A percentile compares a stretch with the other conserved stretches of the same genome.
Conservation (phyloP, 2,888 invertebrate genomes). For the Nebria brevicollis region DNA sequence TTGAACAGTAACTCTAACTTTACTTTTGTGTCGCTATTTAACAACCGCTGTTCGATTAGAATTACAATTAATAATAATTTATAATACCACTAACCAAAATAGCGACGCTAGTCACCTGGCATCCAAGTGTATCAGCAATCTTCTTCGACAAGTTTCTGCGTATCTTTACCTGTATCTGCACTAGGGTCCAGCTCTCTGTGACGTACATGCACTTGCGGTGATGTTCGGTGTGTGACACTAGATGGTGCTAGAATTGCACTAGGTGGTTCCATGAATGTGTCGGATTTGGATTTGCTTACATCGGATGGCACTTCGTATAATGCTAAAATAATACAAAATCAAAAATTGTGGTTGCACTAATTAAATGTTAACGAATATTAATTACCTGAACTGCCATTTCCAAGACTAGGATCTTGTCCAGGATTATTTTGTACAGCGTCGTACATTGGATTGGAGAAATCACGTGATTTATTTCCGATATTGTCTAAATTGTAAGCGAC, state of each 20-base stretch:
- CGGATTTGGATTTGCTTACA: conserved; percentile 72
- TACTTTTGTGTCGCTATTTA: conserved; percentile 19
- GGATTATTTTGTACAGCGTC: conserved; percentile 81
- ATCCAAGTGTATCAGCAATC: conserved; percentile 71
- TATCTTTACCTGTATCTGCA: conserved; percentile 90
- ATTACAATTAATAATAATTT: not conserved
- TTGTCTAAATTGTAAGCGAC: conserved; percentile 84
- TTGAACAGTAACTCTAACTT: conserved; percentile 35
- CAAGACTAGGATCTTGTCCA: conserved; percentile 65
- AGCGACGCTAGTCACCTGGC: conserved; percentile 33
- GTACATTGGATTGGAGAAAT: conserved; percentile 99
- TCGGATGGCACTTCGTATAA: conserved; percentile 87
- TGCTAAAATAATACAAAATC: conserved; percentile 61
- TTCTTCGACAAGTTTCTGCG: conserved; percentile 89
- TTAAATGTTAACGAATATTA: not conserved
- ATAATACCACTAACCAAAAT: conserved; percentile 37
- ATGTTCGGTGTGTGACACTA: conserved; percentile 81
- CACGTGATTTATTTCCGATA: conserved; percentile 80
- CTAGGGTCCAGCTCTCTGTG: conserved; percentile 85
- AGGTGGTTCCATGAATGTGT: conserved; percentile 68
- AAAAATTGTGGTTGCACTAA: too few relatives aligned
- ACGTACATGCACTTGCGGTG: conserved; percentile 77
- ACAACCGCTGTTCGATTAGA: conserved; percentile 16
- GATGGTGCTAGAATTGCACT: conserved; percentile 85
- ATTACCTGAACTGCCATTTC: conserved; percentile 70